phyloP scores from a whole-genome alignment of 2,113 vertebrate species.

The Pseudopodoces humilis region DNA sequence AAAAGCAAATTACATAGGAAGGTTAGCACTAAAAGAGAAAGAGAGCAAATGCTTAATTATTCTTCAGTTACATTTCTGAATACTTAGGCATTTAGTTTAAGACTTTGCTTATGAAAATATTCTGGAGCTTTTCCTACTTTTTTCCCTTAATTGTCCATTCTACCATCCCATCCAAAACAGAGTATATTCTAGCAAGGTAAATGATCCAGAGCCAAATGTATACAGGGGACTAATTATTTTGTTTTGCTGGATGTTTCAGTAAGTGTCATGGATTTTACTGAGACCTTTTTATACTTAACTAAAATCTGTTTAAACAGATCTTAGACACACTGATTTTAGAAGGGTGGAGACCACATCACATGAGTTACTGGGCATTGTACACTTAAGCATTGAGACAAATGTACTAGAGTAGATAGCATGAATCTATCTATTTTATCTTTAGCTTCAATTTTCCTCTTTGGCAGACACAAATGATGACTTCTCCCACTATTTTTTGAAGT shows the following conservation, averaged over 20 bases:
- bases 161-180: not conserved
- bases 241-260: not conserved
- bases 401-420: not conserved
- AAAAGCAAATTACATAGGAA: not conserved
- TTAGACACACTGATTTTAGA: not conserved
- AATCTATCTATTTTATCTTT: not conserved
- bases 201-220: not conserved
- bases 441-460: not conserved
- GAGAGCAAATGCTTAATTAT: not conserved
- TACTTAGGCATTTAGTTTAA: not conserved
- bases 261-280: not conserved
- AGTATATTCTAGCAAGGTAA: not conserved
- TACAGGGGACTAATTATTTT: not conserved
- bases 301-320: not conserved
- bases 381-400: not conserved
- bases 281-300: not conserved
- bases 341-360: not conserved
- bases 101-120: not conserved
- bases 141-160: not conserved
- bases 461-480: not conserved
- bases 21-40: not conserved
- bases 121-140: not conserved
- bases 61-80: not conserved
- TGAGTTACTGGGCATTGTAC: not conserved
- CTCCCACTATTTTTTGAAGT: not conserved